Conservation (phyloP, 1,140 invertebrate species). For the Doryteuthis pealeii region DNA sequence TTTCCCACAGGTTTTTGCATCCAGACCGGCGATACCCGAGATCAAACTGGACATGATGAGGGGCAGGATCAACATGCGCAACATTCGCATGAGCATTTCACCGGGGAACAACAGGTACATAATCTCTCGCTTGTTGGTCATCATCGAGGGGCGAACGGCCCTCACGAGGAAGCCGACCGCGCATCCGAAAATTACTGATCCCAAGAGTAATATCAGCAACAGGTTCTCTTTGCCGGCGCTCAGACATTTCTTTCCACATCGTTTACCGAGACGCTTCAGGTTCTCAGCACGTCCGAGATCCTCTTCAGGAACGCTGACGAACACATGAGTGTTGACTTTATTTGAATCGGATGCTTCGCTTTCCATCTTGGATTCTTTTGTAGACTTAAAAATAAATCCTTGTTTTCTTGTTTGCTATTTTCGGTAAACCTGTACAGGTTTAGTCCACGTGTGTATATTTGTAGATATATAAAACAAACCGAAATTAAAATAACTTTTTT, state of each 20-base stretch:
- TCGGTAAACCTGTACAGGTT: neutral
- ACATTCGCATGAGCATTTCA: slow-evolving; percentile 62
- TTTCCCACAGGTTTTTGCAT: slow-evolving; percentile 55
- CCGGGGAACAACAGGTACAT: slow-evolving; percentile 61
- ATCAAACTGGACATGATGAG: slow-evolving; percentile 61
- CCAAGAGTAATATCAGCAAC: slow-evolving; percentile 45
- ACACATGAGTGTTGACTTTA: slow-evolving; percentile 45
- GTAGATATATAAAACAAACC: neutral
- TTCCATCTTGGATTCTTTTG: neutral
- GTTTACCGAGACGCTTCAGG: slow-evolving; percentile 24
- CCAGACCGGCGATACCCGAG: slow-evolving; percentile 54
- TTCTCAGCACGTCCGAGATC: slow-evolving; percentile 20
- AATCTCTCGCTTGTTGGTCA: slow-evolving; percentile 38
- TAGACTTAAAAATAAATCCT: neutral
- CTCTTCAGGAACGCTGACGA: slow-evolving; percentile 34
- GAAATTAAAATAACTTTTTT: neutral
- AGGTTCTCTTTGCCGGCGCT: slow-evolving; percentile 46
- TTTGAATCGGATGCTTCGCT: slow-evolving; percentile 9
- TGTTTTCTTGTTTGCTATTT: neutral
- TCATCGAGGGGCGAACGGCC: slow-evolving; percentile 16
- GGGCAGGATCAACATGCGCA: slow-evolving; percentile 63
- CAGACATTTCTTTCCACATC: slow-evolving; percentile 32
- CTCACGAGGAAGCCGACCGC: slow-evolving; percentile 43
- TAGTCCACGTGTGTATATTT: neutral
- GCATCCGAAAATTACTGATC: slow-evolving; percentile 44